These are phyloP conservation scores for Brenthis daphne DNA, from an alignment of 2,888 invertebrate genomes.

Conservation along the genomic window DNA sequence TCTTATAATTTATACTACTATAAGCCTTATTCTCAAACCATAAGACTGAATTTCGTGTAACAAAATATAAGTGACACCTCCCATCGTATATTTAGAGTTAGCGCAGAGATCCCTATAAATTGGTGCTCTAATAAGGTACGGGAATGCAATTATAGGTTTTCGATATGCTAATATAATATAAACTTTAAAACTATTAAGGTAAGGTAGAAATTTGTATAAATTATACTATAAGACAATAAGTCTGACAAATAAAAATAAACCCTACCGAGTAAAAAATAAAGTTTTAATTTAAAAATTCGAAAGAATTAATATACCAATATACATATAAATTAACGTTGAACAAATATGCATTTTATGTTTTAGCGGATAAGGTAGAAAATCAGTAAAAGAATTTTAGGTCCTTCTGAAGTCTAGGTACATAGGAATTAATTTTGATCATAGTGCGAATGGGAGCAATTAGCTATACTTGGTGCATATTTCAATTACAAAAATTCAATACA, in stretches of 20 bases:
- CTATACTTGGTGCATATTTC: constrained; percentile 22
- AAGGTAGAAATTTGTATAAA: constrained; percentile 3
- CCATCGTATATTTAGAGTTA: not conserved
- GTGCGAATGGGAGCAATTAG: constrained; percentile 22
- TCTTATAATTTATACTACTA: not conserved
- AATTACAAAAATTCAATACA: not conserved
- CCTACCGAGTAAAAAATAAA: not conserved
- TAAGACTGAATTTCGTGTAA: constrained; percentile 3
- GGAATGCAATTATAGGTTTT: constrained; percentile 20
- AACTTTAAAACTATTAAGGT: not conserved
- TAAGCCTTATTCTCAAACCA: not conserved
- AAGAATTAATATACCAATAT: not conserved
- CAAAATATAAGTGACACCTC: not conserved
- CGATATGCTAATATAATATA: not conserved
- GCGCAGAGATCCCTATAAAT: constrained; percentile 14
- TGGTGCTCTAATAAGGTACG: constrained; percentile 20
- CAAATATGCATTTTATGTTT: not conserved
- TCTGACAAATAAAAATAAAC: not conserved
- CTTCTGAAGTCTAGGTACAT: constrained; percentile 33
- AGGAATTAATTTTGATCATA: constrained; percentile 29
- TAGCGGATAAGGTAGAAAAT: not conserved
- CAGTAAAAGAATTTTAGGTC: constrained; percentile 11
- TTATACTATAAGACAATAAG: not conserved
- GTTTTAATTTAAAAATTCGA: constrained; percentile 7
- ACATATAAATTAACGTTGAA: not conserved